Percentiles rank a stretch among this genome's conserved stretches.
Conservation (phyloP, 2,797 vertebrate genomes). For the Podarcis siculus region DNA sequence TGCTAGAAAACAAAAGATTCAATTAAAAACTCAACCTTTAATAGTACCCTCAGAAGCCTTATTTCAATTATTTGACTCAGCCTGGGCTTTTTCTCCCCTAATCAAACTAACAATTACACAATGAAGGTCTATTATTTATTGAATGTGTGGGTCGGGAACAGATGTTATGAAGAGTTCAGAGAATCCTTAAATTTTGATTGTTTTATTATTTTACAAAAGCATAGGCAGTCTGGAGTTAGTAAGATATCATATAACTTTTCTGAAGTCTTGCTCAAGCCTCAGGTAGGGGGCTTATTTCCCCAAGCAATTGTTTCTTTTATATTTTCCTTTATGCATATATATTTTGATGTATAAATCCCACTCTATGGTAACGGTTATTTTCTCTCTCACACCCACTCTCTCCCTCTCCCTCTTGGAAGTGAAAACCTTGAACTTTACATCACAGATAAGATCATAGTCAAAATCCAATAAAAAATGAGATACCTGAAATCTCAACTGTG, state of each 20-base stretch:
- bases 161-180: conserved; percentile 46
- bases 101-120: conserved; percentile 46
- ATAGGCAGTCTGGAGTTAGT: conserved; percentile 4
- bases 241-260: conserved; percentile 50
- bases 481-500: background rate
- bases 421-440: background rate
- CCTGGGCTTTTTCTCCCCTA: conserved; percentile 8
- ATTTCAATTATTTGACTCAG: conserved; percentile 38
- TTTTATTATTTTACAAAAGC: conserved; percentile 59
- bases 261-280: conserved; percentile 39
- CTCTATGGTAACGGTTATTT: conserved; percentile 12
- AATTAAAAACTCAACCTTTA: conserved; percentile 38
- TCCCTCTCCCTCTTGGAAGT: background rate
- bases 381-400: too few species aligned
- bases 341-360: conserved; percentile 53
- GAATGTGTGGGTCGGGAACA: conserved; percentile 7
- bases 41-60: conserved; percentile 14
- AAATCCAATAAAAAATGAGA: background rate
- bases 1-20: conserved; percentile 43
- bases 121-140: conserved; percentile 44
- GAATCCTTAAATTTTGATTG: conserved; percentile 55
- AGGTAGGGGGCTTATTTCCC: conserved; percentile 28
- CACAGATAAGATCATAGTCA: background rate
- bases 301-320: conserved; percentile 43
- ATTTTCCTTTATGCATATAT: conserved; percentile 48